These are phyloP conservation scores for Fragum fragum DNA, from an alignment of 2,888 invertebrate genomes.

Conservation along the genomic window DNA sequence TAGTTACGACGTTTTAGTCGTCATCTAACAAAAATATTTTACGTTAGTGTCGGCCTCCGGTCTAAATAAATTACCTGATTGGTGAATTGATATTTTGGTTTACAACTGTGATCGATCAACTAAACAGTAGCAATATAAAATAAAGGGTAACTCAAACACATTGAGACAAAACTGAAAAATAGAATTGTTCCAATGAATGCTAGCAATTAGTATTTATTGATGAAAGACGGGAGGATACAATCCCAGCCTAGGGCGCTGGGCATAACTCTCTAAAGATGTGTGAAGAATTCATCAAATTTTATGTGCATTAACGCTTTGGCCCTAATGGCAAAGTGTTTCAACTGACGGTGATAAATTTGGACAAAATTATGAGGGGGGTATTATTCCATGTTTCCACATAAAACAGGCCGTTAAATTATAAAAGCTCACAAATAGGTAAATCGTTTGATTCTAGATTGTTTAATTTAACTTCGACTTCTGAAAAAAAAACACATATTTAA, in stretches of 20 bases:
- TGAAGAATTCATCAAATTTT: slow-evolving; percentile 66
- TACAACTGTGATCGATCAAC: too few species aligned
- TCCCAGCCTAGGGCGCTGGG: slow-evolving; percentile 26
- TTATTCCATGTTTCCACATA: background rate
- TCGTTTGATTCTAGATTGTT: background rate
- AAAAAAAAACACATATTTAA: background rate
- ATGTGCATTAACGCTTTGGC: slow-evolving; percentile 60
- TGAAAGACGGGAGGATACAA: slow-evolving; percentile 47
- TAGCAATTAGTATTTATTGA: slow-evolving; percentile 58
- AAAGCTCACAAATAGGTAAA: background rate
- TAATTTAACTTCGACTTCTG: too few species aligned
- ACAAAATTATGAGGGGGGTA: background rate
- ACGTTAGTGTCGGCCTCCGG: too few species aligned
- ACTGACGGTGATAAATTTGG: slow-evolving; percentile 24
- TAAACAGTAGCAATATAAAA: too few species aligned
- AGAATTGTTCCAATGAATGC: slow-evolving; percentile 44
- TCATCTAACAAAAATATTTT: too few species aligned
- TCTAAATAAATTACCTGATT: too few species aligned
- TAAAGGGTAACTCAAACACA: background rate
- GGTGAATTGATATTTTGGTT: too few species aligned
- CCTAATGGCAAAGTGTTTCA: slow-evolving; percentile 43
- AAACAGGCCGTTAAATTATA: background rate
- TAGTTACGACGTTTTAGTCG: too few species aligned
- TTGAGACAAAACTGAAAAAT: background rate
- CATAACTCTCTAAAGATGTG: slow-evolving; percentile 35